Base-by-base conservation (phyloP, 2,113 vertebrate species). In the Otis tarda region DNA sequence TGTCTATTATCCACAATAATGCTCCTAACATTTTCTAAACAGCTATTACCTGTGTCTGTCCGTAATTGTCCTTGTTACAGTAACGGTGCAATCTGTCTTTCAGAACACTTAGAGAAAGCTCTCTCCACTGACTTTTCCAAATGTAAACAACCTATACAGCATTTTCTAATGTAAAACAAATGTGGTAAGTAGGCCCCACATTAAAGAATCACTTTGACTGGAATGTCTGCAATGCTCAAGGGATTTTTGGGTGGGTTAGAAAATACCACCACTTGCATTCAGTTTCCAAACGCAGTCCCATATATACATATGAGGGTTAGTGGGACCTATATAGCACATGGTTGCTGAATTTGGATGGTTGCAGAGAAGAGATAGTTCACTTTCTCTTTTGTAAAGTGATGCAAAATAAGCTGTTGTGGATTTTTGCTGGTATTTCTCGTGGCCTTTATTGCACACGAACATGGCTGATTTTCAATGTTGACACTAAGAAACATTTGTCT, bases 1-100 rank as follows among this genome's bases (percentile, higher is more conserved):
- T 63, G 55, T 57, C 77, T 84, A 31, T 94, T 91, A 93, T 87
- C 70, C 78, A 49, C 79, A n/a, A 33, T 87, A 90, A 90, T 67
- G 60, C 37, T 82, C 50, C 91, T 94, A 79, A 92, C 73, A 73
- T 94, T 95, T 96, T 94, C 61, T 91, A 94, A 96, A 92, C 94
- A 96, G 91, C 81, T 74, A 55, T 94, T 94, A 89, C 84, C 53
- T 67, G 37, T 80, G 67, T 90, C 91, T 91, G 79, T 91, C 90
- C 11, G 0, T 87, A 94, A 95, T 82, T 94, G 89, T 89, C 81
- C 91, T 87, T 73, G 65, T 82, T 91, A 65, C 55, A 61, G 67
- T 73, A 93, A 95, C 4, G 0, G 73, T 74, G 67, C 77, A 79
- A 45, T 87, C 74, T 89, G 89, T 81, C 83, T 75, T 90, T 93